A percentile compares a stretch with the other conserved stretches of the same genome.
phyloP scores from a whole-genome alignment of 1,140 invertebrate species.

The Bombus balteatus region DNA sequence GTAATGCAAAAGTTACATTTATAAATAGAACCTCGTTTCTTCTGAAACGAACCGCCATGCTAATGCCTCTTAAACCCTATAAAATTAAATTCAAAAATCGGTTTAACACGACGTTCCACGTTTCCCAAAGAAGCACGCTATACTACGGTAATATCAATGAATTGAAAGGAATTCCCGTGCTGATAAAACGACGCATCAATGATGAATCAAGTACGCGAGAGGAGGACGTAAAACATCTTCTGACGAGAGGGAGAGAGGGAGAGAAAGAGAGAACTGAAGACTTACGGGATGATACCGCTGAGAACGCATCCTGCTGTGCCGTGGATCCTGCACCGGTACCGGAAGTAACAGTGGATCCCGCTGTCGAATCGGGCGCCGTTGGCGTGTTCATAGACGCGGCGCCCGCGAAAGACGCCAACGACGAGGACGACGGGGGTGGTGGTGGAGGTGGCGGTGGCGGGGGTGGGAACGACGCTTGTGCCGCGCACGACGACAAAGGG shows the following conservation, averaged over 20 bases:
- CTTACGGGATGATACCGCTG: slow-evolving; percentile 79
- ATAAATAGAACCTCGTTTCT: no score
- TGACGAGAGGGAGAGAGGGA: neutral
- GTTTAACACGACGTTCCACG: no score
- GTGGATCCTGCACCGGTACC: slow-evolving; percentile 73
- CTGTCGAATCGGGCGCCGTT: slow-evolving; percentile 87
- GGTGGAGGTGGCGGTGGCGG: slow-evolving; percentile 82
- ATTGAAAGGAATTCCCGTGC: neutral
- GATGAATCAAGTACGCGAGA: neutral
- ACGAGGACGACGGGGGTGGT: slow-evolving; percentile 87
- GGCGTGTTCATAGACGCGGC: slow-evolving; percentile 79
- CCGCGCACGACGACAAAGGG: slow-evolving; percentile 84
- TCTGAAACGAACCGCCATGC: no score
- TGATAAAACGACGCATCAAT: no score
- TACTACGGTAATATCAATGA: no score
- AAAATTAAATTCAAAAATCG: no score
- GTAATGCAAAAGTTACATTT: no score
- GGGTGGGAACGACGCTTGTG: slow-evolving; percentile 86
- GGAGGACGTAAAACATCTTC: no score
- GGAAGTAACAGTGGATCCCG: slow-evolving; percentile 82
- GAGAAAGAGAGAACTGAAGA: slow-evolving; percentile 16
- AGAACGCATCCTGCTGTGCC: slow-evolving; percentile 78
- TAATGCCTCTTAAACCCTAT: no score
- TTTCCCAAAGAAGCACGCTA: no score
- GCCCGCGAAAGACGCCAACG: slow-evolving; percentile 79